phyloP scores from a whole-genome alignment of 2,797 vertebrate genomes.

The Brachyalestes nurse region DNA sequence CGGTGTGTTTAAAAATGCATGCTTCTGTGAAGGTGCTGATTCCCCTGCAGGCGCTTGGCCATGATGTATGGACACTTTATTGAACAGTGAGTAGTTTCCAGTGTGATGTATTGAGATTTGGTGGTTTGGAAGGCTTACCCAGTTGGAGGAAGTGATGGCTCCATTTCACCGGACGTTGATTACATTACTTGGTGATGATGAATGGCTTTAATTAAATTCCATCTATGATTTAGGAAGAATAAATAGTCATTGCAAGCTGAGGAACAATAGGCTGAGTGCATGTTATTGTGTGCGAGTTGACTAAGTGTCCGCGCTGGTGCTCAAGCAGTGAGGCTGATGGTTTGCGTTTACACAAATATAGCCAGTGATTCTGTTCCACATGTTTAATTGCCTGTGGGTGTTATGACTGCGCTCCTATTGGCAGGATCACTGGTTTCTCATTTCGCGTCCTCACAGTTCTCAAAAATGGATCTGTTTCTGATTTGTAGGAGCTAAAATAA shows the following conservation, averaged over 20 bases:
- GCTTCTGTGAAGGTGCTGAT: constrained; percentile 53
- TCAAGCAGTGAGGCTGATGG: constrained; percentile 20
- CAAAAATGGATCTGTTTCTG: background rate
- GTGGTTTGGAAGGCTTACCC: constrained; percentile 58
- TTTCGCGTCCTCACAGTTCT: background rate
- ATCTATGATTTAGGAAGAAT: constrained; percentile 63
- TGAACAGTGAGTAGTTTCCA: constrained; percentile 62
- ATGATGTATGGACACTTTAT: constrained; percentile 66
- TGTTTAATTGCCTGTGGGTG: background rate
- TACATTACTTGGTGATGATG: constrained; percentile 60
- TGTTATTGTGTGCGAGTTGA: constrained; percentile 44
- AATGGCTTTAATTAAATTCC: constrained; percentile 67
- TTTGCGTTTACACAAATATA: constrained; percentile 23
- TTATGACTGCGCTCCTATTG: background rate
- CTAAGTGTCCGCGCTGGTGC: background rate
- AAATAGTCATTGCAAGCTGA: constrained; percentile 48
- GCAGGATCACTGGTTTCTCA: background rate
- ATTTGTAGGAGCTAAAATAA: constrained; percentile 16
- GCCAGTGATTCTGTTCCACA: constrained; percentile 15
- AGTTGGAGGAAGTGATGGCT: constrained; percentile 63
- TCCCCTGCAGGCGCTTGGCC: constrained; percentile 48
- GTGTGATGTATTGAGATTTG: constrained; percentile 70
- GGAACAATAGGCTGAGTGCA: constrained; percentile 53
- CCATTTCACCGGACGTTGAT: constrained; percentile 62
- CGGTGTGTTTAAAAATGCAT: constrained; percentile 61